phyloP scores from a whole-genome alignment of 2,888 invertebrate species.

The Hemicrepidius hirtus region DNA sequence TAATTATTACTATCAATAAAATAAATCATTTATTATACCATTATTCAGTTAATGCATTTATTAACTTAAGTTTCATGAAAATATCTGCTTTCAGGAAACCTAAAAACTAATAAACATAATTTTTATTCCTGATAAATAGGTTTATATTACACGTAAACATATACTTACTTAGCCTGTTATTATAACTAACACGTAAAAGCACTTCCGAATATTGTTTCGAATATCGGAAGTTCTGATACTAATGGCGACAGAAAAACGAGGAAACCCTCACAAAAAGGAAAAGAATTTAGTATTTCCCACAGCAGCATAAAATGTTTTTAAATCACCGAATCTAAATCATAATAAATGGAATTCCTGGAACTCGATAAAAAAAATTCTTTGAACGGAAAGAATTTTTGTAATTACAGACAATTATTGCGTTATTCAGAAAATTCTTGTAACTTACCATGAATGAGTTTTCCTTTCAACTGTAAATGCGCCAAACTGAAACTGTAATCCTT shows the following conservation, averaged over 20 bases:
- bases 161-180: slow-evolving; percentile 21
- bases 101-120: slow-evolving; percentile 10
- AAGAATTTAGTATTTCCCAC: slow-evolving; percentile 9
- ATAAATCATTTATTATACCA: too few relatives aligned
- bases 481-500: slow-evolving; percentile 21
- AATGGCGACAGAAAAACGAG: not conserved
- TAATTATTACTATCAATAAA: too few relatives aligned
- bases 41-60: not conserved
- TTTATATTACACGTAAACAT: slow-evolving; percentile 22
- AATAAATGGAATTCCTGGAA: too few relatives aligned
- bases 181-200: slow-evolving; percentile 42
- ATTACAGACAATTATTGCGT: too few relatives aligned
- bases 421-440: too few relatives aligned
- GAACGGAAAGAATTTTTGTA: too few relatives aligned
- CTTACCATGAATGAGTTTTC: too few relatives aligned
- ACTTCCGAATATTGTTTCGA: slow-evolving; percentile 41
- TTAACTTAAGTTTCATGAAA: not conserved
- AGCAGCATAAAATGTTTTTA: not conserved
- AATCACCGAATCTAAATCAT: too few relatives aligned
- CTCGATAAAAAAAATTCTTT: too few relatives aligned
- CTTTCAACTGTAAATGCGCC: slow-evolving; percentile 4
- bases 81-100: not conserved
- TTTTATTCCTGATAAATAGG: slow-evolving; percentile 16
- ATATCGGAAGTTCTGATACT: slow-evolving; percentile 32
- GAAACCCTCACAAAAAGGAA: slow-evolving; percentile 1